A percentile compares a stretch with the other conserved stretches of the same genome.
Evolutionary conservation across 2,888 invertebrate genomes (phyloP).

Genomic region (Ophonus ardosiacus): DNA sequence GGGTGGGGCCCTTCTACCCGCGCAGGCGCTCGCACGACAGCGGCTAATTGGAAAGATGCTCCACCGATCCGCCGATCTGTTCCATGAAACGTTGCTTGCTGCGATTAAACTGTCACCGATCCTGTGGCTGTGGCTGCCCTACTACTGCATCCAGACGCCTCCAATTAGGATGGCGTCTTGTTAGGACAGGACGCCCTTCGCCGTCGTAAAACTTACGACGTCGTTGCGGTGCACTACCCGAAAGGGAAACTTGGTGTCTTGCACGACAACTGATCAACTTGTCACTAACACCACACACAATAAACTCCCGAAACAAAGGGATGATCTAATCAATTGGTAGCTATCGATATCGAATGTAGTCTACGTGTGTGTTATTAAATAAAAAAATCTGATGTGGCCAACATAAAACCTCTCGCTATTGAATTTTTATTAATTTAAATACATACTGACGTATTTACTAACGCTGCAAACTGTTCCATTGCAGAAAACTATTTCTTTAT

Average conservation of each 20-base stretch:
- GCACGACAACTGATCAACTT: background rate
- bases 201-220: too few relatives aligned
- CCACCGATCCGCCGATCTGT: conserved; percentile 54
- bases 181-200: too few relatives aligned
- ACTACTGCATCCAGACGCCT: background rate
- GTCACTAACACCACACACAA: background rate
- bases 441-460: too few relatives aligned
- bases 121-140: conserved; percentile 29
- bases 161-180: background rate
- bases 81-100: conserved; percentile 38
- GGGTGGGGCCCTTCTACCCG: conserved; percentile 25
- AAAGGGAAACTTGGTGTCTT: background rate
- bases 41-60: conserved; percentile 62
- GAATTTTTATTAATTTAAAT: too few relatives aligned
- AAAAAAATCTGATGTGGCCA: too few relatives aligned
- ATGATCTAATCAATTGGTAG: background rate
- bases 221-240: background rate
- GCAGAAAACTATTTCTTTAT: too few relatives aligned
- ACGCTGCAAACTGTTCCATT: too few relatives aligned
- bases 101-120: conserved; percentile 60
- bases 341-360: too few relatives aligned
- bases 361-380: too few relatives aligned
- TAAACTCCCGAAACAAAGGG: background rate
- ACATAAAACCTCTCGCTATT: too few relatives aligned
- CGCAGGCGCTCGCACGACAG: conserved; percentile 30